Evolutionary conservation across 2,113 vertebrate genomes (phyloP).

Genomic region (Apteryx mantelli): DNA sequence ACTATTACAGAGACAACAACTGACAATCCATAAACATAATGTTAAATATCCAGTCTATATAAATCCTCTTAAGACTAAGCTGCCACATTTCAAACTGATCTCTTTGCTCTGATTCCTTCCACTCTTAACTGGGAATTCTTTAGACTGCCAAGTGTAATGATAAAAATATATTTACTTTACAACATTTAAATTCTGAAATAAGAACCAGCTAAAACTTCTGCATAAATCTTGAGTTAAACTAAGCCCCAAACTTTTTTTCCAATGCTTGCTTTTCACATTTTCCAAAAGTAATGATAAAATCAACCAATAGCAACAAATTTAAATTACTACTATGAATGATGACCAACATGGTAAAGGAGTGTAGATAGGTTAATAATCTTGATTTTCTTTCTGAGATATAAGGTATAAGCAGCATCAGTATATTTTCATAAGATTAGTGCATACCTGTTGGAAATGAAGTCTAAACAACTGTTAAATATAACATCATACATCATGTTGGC

Average conservation of each 20-base stretch:
- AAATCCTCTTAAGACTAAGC: conserved; percentile 9
- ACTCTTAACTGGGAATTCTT: not conserved
- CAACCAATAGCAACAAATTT: not conserved
- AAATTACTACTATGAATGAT: not conserved
- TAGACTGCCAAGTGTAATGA: not conserved
- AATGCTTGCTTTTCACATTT: not conserved
- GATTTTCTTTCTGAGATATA: not conserved
- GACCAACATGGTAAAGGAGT: not conserved
- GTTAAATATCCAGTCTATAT: not conserved
- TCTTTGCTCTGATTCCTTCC: conserved; percentile 13
- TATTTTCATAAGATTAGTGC: not conserved
- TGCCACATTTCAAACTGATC: not conserved
- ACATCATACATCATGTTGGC: not conserved
- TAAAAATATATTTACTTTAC: conserved; percentile 2
- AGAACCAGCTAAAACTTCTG: not conserved
- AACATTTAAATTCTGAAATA: not conserved
- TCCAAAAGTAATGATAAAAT: not conserved
- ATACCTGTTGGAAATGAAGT: not conserved
- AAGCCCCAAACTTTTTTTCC: not conserved
- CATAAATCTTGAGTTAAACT: not conserved
- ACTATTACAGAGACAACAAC: not conserved
- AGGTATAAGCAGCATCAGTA: not conserved
- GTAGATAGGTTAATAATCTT: not conserved
- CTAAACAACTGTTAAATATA: not conserved
- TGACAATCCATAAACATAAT: not conserved